Conservation (phyloP, 2,797 vertebrate genomes). For the Momotus momota region DNA sequence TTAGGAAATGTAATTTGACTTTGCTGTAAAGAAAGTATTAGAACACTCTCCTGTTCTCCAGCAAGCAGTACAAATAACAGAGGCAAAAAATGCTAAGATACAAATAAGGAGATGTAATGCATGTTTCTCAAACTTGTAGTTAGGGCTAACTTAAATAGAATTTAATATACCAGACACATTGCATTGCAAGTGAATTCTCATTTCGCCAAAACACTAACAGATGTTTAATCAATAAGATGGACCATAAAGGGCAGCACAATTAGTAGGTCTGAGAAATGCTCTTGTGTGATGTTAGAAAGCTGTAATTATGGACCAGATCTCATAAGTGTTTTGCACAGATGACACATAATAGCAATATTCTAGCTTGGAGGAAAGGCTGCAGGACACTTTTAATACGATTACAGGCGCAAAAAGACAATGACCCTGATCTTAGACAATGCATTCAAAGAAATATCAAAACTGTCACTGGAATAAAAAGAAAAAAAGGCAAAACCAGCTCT, state of each 20-base stretch:
- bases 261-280: constrained; percentile 63
- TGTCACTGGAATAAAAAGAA: not conserved
- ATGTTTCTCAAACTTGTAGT: constrained; percentile 46
- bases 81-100: not conserved
- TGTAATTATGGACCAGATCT: constrained; percentile 63
- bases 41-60: not conserved
- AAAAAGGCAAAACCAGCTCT: not conserved
- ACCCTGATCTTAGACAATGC: not conserved
- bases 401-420: not conserved
- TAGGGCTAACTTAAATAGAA: constrained; percentile 57
- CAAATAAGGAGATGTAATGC: constrained; percentile 29
- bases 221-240: constrained; percentile 73
- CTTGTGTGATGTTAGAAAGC: constrained; percentile 64
- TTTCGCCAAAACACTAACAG: constrained; percentile 64
- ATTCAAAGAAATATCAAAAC: constrained; percentile 28
- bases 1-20: not conserved
- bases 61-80: constrained; percentile 23
- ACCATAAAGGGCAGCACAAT: constrained; percentile 62
- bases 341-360: constrained; percentile 56
- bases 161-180: constrained; percentile 67
- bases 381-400: constrained; percentile 1
- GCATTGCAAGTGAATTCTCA: constrained; percentile 60
- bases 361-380: not conserved
- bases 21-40: constrained; percentile 13
- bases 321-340: constrained; percentile 69